A percentile compares a stretch with the other conserved stretches of the same genome.
Evolutionary conservation across 2,888 invertebrate species (phyloP).

Genomic region (Rugalucina vietnamica): DNA sequence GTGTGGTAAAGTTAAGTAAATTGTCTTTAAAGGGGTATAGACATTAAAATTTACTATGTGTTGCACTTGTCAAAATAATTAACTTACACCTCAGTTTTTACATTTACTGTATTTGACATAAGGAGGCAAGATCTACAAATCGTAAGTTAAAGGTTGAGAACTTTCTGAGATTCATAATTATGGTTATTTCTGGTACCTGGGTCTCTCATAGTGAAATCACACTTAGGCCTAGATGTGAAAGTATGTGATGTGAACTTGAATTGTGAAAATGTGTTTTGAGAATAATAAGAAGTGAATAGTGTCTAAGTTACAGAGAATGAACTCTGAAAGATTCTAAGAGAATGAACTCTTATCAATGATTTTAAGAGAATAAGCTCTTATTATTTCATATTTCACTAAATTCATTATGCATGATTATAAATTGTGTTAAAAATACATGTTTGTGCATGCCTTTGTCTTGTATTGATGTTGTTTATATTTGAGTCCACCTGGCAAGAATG

Average conservation of each 20-base stretch:
- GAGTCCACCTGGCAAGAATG: too few species aligned
- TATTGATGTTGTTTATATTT: neutral
- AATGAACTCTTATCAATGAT: too few species aligned
- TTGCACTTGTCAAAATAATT: neutral
- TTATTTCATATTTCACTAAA: neutral
- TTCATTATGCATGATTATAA: neutral
- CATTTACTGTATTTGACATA: neutral
- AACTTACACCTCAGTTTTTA: neutral
- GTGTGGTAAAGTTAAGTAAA: too few species aligned
- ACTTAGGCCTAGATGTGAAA: neutral
- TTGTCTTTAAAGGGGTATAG: neutral
- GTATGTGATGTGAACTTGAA: neutral
- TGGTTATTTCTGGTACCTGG: neutral
- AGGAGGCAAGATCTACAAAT: neutral
- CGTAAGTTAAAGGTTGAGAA: too few species aligned
- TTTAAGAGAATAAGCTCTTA: neutral
- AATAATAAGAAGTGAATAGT: neutral
- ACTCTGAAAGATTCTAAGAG: too few species aligned
- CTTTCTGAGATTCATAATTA: neutral
- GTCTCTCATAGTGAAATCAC: neutral
- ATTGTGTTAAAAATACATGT: neutral
- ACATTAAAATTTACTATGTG: neutral
- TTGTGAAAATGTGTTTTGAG: neutral
- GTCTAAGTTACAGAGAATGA: neutral
- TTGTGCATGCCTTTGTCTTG: neutral